Conservation (phyloP, 2,797 vertebrate genomes). For the Rallus crepitans region DNA sequence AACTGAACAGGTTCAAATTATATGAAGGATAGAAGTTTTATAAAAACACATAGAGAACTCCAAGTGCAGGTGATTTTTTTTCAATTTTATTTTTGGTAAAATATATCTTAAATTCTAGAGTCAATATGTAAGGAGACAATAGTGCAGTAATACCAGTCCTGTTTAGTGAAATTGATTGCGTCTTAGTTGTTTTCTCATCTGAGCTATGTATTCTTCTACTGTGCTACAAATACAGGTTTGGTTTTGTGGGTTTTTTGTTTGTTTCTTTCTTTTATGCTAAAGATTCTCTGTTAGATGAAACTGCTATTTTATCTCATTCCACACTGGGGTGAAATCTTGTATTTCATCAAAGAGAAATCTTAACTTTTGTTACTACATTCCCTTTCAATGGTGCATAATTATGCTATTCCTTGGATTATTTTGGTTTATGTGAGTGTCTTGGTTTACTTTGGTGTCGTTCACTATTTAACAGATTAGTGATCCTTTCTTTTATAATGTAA, state of each 20-base stretch:
- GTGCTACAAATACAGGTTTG: neutral
- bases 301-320: neutral
- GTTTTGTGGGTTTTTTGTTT: neutral
- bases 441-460: neutral
- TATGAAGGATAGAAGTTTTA: neutral
- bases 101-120: neutral
- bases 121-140: neutral
- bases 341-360: neutral
- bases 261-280: neutral
- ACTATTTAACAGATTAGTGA: neutral
- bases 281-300: neutral
- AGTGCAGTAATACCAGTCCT: neutral
- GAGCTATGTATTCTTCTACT: neutral
- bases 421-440: neutral
- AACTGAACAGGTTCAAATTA: neutral
- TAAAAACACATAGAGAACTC: neutral
- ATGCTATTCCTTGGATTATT: neutral
- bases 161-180: neutral
- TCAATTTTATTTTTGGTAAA: neutral
- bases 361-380: neutral
- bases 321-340: neutral
- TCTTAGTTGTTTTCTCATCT: neutral
- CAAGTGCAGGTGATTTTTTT: neutral
- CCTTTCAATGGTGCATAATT: neutral
- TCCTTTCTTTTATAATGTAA: neutral